These are phyloP conservation scores for Hoplostethus mediterraneus DNA, from an alignment of 2,797 vertebrate species.

Conservation along the genomic window DNA sequence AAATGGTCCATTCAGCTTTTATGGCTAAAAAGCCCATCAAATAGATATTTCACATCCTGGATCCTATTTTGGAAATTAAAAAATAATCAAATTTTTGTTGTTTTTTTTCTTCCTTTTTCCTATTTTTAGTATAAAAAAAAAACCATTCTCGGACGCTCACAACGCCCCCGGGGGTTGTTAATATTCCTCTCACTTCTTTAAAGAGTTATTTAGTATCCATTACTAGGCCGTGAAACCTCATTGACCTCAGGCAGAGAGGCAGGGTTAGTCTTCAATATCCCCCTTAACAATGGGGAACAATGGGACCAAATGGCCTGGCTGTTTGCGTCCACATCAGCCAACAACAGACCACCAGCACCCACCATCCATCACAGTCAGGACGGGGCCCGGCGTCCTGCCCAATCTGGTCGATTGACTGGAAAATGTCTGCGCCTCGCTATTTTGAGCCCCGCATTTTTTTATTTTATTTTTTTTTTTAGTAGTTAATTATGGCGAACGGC, in stretches of 20 bases:
- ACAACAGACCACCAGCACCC: slow-evolving; percentile 82
- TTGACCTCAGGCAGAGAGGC: slow-evolving; percentile 71
- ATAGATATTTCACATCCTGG: background rate
- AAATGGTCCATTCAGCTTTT: background rate
- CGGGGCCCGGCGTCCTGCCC: slow-evolving; percentile 66
- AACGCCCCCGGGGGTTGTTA: background rate
- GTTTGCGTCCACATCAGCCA: slow-evolving; percentile 69
- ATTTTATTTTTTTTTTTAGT: slow-evolving; percentile 35
- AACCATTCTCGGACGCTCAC: slow-evolving; percentile 34
- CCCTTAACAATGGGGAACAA: slow-evolving; percentile 79
- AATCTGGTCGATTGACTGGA: slow-evolving; percentile 34
- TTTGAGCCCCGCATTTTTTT: slow-evolving; percentile 56
- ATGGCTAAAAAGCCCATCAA: background rate
- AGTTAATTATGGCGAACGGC: slow-evolving; percentile 22
- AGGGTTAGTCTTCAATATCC: slow-evolving; percentile 60
- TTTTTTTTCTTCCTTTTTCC: background rate
- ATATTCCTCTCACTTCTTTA: slow-evolving; percentile 53
- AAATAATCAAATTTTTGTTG: background rate
- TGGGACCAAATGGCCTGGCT: slow-evolving; percentile 82
- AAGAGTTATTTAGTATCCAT: slow-evolving; percentile 71
- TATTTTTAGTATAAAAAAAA: slow-evolving; percentile 16
- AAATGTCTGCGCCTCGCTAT: slow-evolving; percentile 42
- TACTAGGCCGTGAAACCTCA: slow-evolving; percentile 71
- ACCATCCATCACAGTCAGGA: slow-evolving; percentile 77
- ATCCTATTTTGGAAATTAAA: too few species aligned